Percentiles rank a stretch among this genome's conserved stretches.
Evolutionary conservation across 2,797 vertebrate species (phyloP).

Genomic region (Rhadinocentrus ornatus): DNA sequence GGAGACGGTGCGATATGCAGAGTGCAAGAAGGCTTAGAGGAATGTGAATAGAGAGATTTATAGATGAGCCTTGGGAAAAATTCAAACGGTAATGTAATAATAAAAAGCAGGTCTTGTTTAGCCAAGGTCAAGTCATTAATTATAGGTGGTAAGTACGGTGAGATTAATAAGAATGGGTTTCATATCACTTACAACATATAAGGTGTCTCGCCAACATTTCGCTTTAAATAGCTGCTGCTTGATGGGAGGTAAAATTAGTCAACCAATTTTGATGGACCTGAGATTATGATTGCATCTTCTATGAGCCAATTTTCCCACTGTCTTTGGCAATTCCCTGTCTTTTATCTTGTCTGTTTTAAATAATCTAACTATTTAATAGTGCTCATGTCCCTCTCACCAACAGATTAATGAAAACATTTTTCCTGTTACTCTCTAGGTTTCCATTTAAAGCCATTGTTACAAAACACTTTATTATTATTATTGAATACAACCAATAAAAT

Average conservation of each 20-base stretch:
- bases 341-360: neutral
- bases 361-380: neutral
- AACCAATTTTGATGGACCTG: neutral
- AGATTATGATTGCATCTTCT: neutral
- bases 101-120: constrained; percentile 30
- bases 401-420: neutral
- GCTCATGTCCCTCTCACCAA: neutral
- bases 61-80: constrained; percentile 45
- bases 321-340: neutral
- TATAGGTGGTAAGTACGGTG: constrained; percentile 20
- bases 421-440: neutral
- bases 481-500: neutral
- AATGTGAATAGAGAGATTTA: constrained; percentile 69
- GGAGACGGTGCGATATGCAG: constrained; percentile 61
- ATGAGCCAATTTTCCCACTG: neutral
- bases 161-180: neutral
- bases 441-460: neutral
- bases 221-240: neutral
- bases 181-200: neutral
- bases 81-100: constrained; percentile 38
- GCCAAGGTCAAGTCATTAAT: constrained; percentile 1
- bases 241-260: neutral
- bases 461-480: neutral
- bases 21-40: constrained; percentile 46
- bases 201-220: neutral